Evolutionary conservation across 2,888 invertebrate species (phyloP), one percentile per base, ranked within the genome.

Genomic region (Caenorhabditis drosophilae): DNA sequence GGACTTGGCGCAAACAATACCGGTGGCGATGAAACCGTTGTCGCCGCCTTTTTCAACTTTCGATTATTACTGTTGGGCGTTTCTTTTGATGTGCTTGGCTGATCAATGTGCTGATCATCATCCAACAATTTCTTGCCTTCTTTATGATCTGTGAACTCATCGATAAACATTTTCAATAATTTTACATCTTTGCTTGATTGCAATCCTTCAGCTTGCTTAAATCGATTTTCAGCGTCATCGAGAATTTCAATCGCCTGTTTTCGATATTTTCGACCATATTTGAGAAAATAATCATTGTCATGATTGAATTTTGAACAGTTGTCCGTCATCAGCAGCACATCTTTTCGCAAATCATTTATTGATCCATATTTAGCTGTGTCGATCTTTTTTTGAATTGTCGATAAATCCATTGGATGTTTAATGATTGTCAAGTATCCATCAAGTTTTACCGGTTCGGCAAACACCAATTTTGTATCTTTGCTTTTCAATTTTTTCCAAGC

Each of bases 241-340:
- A 66, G 15, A 15, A 62, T 47, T 11, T 15, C 12, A n/a, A 16
- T 35, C 4, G 44, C 47, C 9, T 38, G 23, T 42, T 47, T 59
- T 7, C 54, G 40, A 36, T 60, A 70, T 11, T 44, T 57, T 27
- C 50, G 58, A 9, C 70, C 78, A 51, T 79, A 79, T 1, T 59
- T 53, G 22, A 67, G 35, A 55, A 58, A 81, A 36, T 53, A 70
- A 12, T 36, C 34, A 59, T 81, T 77, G 20, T 63, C 53, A 7
- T 91, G 90, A 84, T 98, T 98, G 84, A 97, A 98, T 0, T 90
- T 90, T 78, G 93, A 88, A 83, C 97, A 98, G 85, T 98, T 98
- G 72, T 89, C 89, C 57, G 96, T 91, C 91, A 98, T 96, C n/a
- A 96, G 88, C 79, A 90, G 89, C 84, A 97, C 96, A 86, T 98